phyloP scores from a whole-genome alignment of 1,140 invertebrate genomes.

The Piezodorus guildinii region DNA sequence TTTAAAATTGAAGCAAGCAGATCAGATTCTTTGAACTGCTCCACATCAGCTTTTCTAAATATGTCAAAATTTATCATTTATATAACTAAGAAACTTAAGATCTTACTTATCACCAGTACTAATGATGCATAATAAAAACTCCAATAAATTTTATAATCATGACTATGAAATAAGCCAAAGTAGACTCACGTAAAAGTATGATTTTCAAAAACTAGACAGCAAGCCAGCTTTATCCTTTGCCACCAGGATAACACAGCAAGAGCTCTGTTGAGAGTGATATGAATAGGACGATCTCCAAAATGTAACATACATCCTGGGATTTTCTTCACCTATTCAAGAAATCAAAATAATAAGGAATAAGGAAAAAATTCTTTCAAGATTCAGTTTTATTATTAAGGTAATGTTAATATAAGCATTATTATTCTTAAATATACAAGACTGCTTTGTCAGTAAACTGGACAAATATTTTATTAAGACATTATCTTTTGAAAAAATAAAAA shows the following conservation, averaged over 20 bases:
- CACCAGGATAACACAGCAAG: constrained; percentile 70
- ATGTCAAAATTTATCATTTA: constrained; percentile 1
- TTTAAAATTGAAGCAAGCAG: constrained; percentile 79
- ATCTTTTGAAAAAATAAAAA: too few species aligned
- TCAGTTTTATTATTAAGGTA: neutral
- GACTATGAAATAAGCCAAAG: constrained; percentile 2
- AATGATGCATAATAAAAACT: too few species aligned
- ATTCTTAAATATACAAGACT: too few species aligned
- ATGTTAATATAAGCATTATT: neutral
- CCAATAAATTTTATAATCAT: constrained; percentile 15
- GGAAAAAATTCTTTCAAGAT: too few species aligned
- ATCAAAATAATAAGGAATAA: too few species aligned
- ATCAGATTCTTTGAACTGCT: constrained; percentile 83
- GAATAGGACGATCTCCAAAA: constrained; percentile 81
- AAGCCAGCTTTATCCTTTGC: constrained; percentile 76
- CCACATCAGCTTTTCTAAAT: constrained; percentile 48
- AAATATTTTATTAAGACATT: too few species aligned
- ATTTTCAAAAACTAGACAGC: constrained; percentile 65
- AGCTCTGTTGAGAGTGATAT: constrained; percentile 78
- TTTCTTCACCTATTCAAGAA: constrained; percentile 51
- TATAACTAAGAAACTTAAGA: neutral
- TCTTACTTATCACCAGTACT: too few species aligned
- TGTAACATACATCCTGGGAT: constrained; percentile 73
- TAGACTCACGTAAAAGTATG: constrained; percentile 59
- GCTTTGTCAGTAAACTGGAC: too few species aligned